Conservation (phyloP, 2,888 invertebrate genomes). For the Diplolepis rosae region DNA sequence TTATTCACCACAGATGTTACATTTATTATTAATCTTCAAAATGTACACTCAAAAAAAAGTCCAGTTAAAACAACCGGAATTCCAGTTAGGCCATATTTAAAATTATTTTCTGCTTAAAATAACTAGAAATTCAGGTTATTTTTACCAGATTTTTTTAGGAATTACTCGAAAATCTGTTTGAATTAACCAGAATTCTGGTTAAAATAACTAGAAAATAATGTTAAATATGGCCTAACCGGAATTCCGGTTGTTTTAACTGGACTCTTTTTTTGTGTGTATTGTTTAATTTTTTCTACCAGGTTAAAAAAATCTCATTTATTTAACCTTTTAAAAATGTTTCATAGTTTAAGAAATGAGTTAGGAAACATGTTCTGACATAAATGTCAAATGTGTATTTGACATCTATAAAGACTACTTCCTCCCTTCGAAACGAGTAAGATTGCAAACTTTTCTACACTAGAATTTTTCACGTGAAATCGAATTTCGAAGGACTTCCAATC, state of each 20-base stretch:
- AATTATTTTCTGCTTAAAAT: too few species aligned
- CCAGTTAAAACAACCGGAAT: too few species aligned
- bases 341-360: constrained; percentile 25
- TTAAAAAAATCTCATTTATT: constrained; percentile 7
- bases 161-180: too few species aligned
- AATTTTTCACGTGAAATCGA: constrained; percentile 3
- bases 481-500: constrained; percentile 15
- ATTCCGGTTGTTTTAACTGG: background rate
- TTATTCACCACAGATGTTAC: too few species aligned
- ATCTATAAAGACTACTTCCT: background rate
- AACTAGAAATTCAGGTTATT: background rate
- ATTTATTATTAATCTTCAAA: too few species aligned
- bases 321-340: background rate
- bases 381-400: constrained; percentile 27
- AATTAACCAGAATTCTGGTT: too few species aligned
- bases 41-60: too few species aligned
- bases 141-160: too few species aligned
- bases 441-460: constrained; percentile 1
- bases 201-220: too few species aligned
- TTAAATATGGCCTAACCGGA: too few species aligned
- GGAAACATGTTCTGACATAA: constrained; percentile 13
- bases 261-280: background rate
- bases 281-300: background rate
- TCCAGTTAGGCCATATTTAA: too few species aligned
- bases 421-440: background rate